These are phyloP conservation scores for Naso thynnoides DNA, from an alignment of 2,797 vertebrate species.

Conservation along the genomic window DNA sequence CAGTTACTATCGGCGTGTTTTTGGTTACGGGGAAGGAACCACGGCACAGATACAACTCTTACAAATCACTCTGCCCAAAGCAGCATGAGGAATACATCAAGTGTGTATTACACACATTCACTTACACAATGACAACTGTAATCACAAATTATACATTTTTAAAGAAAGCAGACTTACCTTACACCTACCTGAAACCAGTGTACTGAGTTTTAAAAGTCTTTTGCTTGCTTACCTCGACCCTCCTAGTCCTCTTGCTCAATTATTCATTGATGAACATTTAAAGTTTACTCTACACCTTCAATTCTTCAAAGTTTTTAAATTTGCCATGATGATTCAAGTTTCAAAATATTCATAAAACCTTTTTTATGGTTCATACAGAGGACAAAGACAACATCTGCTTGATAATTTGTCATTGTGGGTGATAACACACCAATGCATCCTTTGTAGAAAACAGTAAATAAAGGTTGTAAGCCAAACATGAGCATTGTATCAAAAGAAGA, in stretches of 20 bases:
- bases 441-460: background rate
- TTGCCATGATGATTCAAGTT: background rate
- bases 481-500: background rate
- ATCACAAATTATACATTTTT: background rate
- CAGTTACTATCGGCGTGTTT: conserved; percentile 30
- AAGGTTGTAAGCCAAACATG: background rate
- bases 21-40: conserved; percentile 23
- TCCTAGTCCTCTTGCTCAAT: background rate
- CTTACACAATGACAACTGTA: conserved; percentile 14
- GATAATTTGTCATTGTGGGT: background rate
- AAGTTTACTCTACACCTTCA: background rate
- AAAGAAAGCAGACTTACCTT: conserved; percentile 69
- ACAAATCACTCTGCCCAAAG: conserved; percentile 8
- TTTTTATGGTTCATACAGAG: background rate
- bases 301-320: background rate
- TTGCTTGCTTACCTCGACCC: conserved; percentile 42
- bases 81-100: conserved; percentile 33
- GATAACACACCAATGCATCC: background rate
- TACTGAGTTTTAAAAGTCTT: conserved; percentile 27
- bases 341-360: background rate
- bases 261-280: background rate
- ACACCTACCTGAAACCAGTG: conserved; percentile 66
- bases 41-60: conserved; percentile 36
- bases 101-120: conserved; percentile 11
- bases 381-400: background rate